Evolutionary conservation across 2,113 vertebrate species (phyloP), one percentile per base, ranked within the genome.

Genomic region (Danio rerio): DNA sequence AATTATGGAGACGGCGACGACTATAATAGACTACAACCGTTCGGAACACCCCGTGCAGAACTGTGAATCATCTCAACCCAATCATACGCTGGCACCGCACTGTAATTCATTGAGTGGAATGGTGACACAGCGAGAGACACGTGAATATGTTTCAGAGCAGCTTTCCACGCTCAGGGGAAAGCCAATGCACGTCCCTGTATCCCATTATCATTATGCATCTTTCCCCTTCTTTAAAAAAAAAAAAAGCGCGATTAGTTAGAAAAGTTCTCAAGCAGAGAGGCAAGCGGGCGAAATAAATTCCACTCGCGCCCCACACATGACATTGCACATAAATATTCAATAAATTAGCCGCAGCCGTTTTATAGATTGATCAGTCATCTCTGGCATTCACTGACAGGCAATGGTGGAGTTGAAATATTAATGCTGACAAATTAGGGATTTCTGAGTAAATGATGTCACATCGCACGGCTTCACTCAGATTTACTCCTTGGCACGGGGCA

Each of bases 361-460:
- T 96, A 96, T 96, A 96, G 96, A 98, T 98, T 97, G 96, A 99
- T 98, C 97, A 96, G 96, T 98, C 97, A 98, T 97, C 94, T 95
- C 95, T 96, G 96, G 96, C 95, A 96, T 93, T 95, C 94, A 95
- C 93, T 98, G 96, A 97, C 96, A 98, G 96, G 94, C 95, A 96
- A 95, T 94, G 96, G 95, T 94, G 93, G 93, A 92, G 93, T 94
- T 99, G 96, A 98, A 97, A 98, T 98, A 98, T 98, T 98, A 97
- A 98, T 96, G 96, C 96, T 98, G 96, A 99, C 95, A 98, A 98
- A 99, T 98, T 96, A 97, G 96, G 95, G 96, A 97, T 97, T 98
- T 98, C 96, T 98, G 96, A 96, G 96, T 98, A 98, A 99, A 98
- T 98, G 95, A 97, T 98, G 95, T 97, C 96, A 98, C 96, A 96